Conservation (phyloP, 92 coral and sea anemone species). For the Phenganax stokvisi region DNA sequence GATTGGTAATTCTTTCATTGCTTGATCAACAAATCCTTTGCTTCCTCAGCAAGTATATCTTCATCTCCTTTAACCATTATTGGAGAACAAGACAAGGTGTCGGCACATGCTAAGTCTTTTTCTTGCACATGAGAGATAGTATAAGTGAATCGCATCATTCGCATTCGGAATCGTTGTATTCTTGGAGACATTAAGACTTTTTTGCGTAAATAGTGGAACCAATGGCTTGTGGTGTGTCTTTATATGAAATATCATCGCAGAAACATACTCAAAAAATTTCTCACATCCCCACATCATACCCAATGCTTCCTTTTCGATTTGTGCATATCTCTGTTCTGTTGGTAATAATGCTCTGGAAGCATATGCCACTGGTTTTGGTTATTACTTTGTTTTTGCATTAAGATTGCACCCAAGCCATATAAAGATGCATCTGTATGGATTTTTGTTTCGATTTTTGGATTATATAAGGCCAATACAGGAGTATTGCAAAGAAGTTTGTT, state of each 20-base stretch:
- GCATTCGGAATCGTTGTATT: slow-evolving; percentile 43
- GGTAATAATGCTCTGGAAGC: neutral
- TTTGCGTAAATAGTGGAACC: neutral
- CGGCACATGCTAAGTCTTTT: slow-evolving; percentile 40
- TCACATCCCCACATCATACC: neutral
- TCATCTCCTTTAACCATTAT: neutral
- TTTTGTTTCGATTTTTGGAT: neutral
- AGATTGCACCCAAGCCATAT: slow-evolving; percentile 31
- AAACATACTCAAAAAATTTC: neutral
- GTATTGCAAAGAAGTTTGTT: neutral
- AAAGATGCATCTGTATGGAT: neutral
- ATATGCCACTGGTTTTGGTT: slow-evolving; percentile 12
- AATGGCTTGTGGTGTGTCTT: neutral
- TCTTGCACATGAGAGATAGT: slow-evolving; percentile 51
- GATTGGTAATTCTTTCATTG: neutral
- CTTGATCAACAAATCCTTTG: slow-evolving; percentile 13
- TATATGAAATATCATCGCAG: neutral
- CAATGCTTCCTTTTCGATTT: neutral
- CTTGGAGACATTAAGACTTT: slow-evolving; percentile 31
- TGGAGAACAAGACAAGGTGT: slow-evolving; percentile 50
- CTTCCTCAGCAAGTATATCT: slow-evolving; percentile 4
- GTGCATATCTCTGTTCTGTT: slow-evolving; percentile 3
- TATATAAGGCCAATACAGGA: slow-evolving; percentile 10
- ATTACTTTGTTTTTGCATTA: slow-evolving; percentile 1
- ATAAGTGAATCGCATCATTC: slow-evolving; percentile 43